These are phyloP conservation scores for Macrosteles quadrilineatus DNA, from an alignment of 1,140 invertebrate species.

Conservation along the genomic window DNA sequence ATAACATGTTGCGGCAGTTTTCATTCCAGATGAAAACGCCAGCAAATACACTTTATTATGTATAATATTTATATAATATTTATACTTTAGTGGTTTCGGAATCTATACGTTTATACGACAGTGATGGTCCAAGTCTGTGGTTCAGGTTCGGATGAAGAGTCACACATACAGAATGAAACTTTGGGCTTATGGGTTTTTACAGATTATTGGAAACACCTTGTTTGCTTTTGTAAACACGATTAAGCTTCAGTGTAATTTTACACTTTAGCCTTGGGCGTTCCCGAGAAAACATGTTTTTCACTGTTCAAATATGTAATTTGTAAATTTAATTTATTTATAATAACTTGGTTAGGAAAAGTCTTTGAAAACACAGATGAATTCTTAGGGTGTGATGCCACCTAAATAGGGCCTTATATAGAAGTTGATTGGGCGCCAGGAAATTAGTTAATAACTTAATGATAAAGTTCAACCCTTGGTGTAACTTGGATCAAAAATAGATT, in stretches of 20 bases:
- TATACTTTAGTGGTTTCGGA: background rate
- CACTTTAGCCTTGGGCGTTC: too few species aligned
- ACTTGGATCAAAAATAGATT: too few species aligned
- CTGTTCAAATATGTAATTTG: too few species aligned
- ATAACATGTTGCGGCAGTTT: background rate
- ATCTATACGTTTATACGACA: slow-evolving; percentile 5
- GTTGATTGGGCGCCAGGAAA: too few species aligned
- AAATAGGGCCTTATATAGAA: too few species aligned
- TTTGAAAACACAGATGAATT: too few species aligned
- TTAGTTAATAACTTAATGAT: too few species aligned
- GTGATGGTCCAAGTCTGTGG: background rate
- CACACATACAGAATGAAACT: background rate
- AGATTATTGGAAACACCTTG: background rate
- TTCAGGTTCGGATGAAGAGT: background rate
- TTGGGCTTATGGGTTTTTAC: background rate
- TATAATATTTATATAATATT: slow-evolving; percentile 13
- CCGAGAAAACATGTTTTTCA: too few species aligned
- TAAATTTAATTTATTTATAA: too few species aligned
- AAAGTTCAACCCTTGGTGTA: too few species aligned
- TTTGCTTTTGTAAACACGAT: background rate
- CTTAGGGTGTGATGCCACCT: too few species aligned
- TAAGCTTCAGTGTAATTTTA: background rate
- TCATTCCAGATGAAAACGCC: slow-evolving; percentile 4
- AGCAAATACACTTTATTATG: background rate
- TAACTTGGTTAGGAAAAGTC: too few species aligned